These are phyloP conservation scores for Kryphioiulus occultus DNA, from an alignment of 2,888 invertebrate species.

Conservation along the genomic window DNA sequence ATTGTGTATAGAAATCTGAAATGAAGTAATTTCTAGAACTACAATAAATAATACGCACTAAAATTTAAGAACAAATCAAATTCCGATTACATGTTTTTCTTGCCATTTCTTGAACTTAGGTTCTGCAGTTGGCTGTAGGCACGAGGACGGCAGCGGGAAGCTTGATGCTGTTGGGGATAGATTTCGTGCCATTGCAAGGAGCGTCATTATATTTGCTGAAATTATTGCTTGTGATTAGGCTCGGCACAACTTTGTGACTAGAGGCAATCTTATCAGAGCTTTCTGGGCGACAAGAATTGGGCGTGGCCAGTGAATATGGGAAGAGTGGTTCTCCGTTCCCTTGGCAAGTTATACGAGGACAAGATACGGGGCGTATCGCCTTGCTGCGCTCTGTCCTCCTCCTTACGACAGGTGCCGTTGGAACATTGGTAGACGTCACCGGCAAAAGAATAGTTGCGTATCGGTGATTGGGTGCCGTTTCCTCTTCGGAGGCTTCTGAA, in stretches of 20 bases:
- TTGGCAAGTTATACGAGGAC: slow-evolving; percentile 46
- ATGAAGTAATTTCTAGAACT: not conserved
- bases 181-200: not conserved
- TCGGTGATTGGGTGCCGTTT: not conserved
- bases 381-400: slow-evolving; percentile 21
- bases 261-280: not conserved
- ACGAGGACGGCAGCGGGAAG: slow-evolving; percentile 28
- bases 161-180: slow-evolving; percentile 20
- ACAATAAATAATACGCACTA: slow-evolving; percentile 1
- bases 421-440: not conserved
- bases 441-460: not conserved
- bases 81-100: not conserved
- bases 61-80: not conserved
- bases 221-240: not conserved
- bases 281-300: slow-evolving; percentile 12
- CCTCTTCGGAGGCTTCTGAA: slow-evolving; percentile 42
- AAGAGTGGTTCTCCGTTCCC: not conserved
- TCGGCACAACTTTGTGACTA: not conserved
- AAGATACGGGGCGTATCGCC: slow-evolving; percentile 37
- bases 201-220: not conserved
- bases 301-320: not conserved
- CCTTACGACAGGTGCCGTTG: not conserved
- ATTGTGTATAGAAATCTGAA: not conserved
- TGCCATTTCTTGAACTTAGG: not conserved
- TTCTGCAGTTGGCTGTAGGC: slow-evolving; percentile 20